Base-by-base conservation (phyloP, 2,888 invertebrate genomes). In the Ceriagrion tenellum region DNA sequence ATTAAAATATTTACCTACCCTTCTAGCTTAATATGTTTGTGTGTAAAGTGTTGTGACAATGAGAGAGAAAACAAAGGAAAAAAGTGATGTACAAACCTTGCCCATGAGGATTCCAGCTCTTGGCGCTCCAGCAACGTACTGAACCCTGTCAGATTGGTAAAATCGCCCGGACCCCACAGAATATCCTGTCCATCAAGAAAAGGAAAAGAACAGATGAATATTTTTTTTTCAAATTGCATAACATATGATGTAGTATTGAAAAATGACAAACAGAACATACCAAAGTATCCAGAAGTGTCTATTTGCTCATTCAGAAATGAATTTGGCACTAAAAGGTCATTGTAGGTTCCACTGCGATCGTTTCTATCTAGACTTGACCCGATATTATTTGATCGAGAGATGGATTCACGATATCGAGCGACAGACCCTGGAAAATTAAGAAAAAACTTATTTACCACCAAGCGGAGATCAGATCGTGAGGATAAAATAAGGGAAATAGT, bases 121-220 rank as follows among this genome's bases (percentile, higher is more conserved):
- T 0, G 98, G 98, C 16, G 97, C 97, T 23, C 97, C 97, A 0
- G 97, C 97, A 0, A 97, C 97, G 95, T 97, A 97, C 2, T 97
- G 96, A 0, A 96, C 96, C 8, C 96, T 96, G 0, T 97, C 96
- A 88, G 96, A 93, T 35, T 81, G 95, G 90, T 96, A 96, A 95
- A 97, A 96, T 95, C 93, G 89, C 35, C 97, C 96, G 10, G 96
- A 96, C 30, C 96, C 96, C 23, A 96, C 96, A 20, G 96, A 96
- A 95, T 97, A 97, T 18, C 96, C 95, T 96, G 96, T 95, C 97
- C 97, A 26, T 40, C 0, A 40, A 47, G 59, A 93, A 59, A 35
- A 8, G 16, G 59, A 35, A 23, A 59, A 26, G 18, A 59, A n/a
- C 18, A 4, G 30, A 59, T 59, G 81, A 35, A 30, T 81, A 81